Evolutionary conservation across 64 coral and sea anemone species (phyloP).

Genomic region (Stylophora pistillata): DNA sequence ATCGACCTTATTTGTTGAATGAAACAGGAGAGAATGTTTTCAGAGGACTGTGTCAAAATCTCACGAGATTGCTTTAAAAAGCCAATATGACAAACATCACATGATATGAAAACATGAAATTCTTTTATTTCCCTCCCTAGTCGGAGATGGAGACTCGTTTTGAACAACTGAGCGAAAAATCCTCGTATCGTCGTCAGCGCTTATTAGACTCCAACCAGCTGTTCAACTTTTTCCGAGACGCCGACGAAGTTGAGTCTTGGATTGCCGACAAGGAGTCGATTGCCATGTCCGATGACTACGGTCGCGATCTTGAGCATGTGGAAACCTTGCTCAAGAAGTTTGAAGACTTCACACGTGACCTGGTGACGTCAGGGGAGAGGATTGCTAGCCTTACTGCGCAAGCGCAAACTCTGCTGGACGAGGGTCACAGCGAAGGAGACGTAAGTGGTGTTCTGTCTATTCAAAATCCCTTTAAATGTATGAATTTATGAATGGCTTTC

Average conservation of each 20-base stretch:
- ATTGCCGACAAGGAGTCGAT: conserved; percentile 79
- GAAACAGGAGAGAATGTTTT: too few species aligned
- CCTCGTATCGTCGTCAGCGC: conserved; percentile 57
- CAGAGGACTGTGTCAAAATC: too few species aligned
- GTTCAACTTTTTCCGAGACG: conserved; percentile 80
- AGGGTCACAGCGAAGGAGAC: conserved; percentile 71
- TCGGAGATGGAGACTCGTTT: conserved; percentile 73
- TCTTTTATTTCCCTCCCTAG: conserved; percentile 12
- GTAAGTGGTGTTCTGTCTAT: conserved; percentile 19
- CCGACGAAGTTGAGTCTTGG: conserved; percentile 91
- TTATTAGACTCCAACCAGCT: conserved; percentile 70
- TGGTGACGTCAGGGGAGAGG: conserved; percentile 84
- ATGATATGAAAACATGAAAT: not conserved
- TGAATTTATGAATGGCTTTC: not conserved
- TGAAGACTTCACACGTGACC: conserved; percentile 93
- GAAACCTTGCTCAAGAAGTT: conserved; percentile 93
- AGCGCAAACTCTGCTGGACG: conserved; percentile 71
- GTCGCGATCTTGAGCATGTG: conserved; percentile 93
- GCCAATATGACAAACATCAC: too few species aligned
- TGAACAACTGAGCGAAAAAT: conserved; percentile 54
- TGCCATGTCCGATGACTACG: conserved; percentile 86
- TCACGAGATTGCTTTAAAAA: too few species aligned
- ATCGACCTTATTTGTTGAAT: too few species aligned
- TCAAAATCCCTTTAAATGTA: too few species aligned
- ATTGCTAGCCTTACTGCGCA: conserved; percentile 75